These are phyloP conservation scores for Eucera pruinosa DNA, from an alignment of 2,888 invertebrate species.

Conservation along the genomic window DNA sequence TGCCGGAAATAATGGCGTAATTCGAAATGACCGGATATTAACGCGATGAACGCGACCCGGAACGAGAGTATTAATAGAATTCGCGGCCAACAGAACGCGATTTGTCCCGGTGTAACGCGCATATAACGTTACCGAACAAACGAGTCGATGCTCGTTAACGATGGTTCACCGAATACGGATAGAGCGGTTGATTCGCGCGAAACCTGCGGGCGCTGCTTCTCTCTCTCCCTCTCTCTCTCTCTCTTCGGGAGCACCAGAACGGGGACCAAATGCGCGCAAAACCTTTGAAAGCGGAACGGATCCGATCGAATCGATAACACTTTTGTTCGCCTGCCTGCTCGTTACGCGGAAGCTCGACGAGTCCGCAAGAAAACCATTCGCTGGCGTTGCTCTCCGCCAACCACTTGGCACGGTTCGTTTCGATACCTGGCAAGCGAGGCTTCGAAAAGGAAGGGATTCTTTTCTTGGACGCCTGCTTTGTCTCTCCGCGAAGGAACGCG, in stretches of 20 bases:
- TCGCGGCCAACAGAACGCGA: slow-evolving; percentile 25
- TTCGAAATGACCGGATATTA: slow-evolving; percentile 19
- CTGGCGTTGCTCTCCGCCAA: not conserved
- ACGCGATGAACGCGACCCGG: not conserved
- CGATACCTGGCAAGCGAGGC: not conserved
- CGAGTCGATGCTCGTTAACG: slow-evolving; percentile 40
- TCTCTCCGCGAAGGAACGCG: not conserved
- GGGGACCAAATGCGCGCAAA: slow-evolving; percentile 6
- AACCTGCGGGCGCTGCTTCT: slow-evolving; percentile 1
- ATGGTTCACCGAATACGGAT: slow-evolving; percentile 34
- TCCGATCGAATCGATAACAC: slow-evolving; percentile 18
- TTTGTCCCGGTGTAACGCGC: slow-evolving; percentile 21
- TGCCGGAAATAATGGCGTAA: slow-evolving; percentile 19
- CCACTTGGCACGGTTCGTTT: not conserved
- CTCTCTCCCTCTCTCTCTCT: no score
- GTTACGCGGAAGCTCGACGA: not conserved
- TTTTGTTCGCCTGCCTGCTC: slow-evolving; percentile 9
- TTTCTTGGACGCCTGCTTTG: not conserved
- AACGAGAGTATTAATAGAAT: slow-evolving; percentile 11
- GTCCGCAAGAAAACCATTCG: slow-evolving; percentile 3
- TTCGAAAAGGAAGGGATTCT: not conserved
- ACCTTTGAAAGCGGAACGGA: slow-evolving; percentile 26
- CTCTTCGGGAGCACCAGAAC: not conserved
- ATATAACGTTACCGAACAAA: slow-evolving; percentile 17
- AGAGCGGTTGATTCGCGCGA: slow-evolving; percentile 25